Percentiles rank a stretch among this genome's conserved stretches.
Evolutionary conservation across 2,888 invertebrate genomes (phyloP).

Genomic region (Balanococcus diminutus): DNA sequence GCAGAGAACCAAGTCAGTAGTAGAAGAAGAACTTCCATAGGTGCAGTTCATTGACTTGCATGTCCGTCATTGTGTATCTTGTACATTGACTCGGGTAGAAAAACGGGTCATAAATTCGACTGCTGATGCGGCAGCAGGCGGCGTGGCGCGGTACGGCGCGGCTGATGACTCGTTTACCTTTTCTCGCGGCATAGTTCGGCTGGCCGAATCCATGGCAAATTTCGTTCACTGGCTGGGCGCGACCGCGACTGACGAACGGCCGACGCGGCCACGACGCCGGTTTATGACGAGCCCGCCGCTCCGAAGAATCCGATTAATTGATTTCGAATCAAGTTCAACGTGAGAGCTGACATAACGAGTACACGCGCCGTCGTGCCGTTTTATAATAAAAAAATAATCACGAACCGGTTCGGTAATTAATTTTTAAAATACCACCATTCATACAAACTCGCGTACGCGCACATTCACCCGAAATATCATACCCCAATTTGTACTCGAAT

Average conservation of each 20-base stretch:
- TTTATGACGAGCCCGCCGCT: neutral
- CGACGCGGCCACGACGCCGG: neutral
- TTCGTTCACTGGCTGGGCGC: neutral
- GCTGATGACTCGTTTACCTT: constrained; percentile 44
- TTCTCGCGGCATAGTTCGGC: constrained; percentile 30
- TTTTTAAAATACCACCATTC: neutral
- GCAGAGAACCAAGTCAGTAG: constrained; percentile 54
- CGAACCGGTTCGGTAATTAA: neutral
- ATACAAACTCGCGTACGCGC: neutral
- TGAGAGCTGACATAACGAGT: neutral
- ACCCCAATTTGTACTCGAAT: neutral
- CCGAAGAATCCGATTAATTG: constrained; percentile 21
- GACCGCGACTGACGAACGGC: neutral
- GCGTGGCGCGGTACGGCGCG: neutral
- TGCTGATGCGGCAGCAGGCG: constrained; percentile 17
- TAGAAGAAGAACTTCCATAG: constrained; percentile 54
- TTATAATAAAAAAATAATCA: neutral
- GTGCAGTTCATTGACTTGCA: constrained; percentile 51
- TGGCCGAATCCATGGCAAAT: neutral
- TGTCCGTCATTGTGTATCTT: constrained; percentile 49
- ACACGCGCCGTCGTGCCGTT: neutral
- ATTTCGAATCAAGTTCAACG: neutral
- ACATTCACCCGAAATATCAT: neutral
- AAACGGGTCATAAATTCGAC: constrained; percentile 54
- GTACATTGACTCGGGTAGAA: constrained; percentile 51